Conservation (phyloP, 2,888 invertebrate species). For the Protonemura montana region DNA sequence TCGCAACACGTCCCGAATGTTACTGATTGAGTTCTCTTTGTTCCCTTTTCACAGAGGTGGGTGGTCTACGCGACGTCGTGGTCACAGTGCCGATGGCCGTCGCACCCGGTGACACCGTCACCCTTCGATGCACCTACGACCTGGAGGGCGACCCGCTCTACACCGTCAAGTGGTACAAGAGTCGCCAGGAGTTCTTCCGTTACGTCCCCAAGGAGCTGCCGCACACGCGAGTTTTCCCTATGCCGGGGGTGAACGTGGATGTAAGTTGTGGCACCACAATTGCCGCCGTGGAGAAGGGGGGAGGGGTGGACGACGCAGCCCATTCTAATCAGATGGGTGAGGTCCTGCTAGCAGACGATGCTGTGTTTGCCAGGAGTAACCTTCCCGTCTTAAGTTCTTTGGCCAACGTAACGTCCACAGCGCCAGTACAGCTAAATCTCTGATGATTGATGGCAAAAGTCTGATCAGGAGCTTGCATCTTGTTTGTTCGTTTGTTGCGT, state of each 20-base stretch:
- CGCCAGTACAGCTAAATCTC: not conserved
- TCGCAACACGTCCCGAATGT: no score
- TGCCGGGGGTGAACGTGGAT: slow-evolving; percentile 75
- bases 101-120: slow-evolving; percentile 75
- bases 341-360: not conserved
- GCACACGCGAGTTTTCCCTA: slow-evolving; percentile 74
- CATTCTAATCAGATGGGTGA: not conserved
- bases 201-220: slow-evolving; percentile 82
- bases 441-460: not conserved
- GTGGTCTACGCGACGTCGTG: slow-evolving; percentile 72
- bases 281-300: not conserved
- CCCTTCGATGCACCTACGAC: slow-evolving; percentile 77
- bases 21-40: no score
- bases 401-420: not conserved
- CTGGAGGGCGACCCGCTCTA: slow-evolving; percentile 77
- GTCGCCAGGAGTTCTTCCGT: slow-evolving; percentile 78
- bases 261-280: slow-evolving; percentile 64
- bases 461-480: not conserved
- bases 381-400: not conserved
- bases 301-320: not conserved
- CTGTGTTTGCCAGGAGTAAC: not conserved
- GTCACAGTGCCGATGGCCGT: slow-evolving; percentile 77
- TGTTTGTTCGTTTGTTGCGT: not conserved
- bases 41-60: slow-evolving; percentile 61
- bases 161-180: slow-evolving; percentile 85